phyloP scores from a whole-genome alignment of 2,113 vertebrate genomes.

The Megalops atlanticus region DNA sequence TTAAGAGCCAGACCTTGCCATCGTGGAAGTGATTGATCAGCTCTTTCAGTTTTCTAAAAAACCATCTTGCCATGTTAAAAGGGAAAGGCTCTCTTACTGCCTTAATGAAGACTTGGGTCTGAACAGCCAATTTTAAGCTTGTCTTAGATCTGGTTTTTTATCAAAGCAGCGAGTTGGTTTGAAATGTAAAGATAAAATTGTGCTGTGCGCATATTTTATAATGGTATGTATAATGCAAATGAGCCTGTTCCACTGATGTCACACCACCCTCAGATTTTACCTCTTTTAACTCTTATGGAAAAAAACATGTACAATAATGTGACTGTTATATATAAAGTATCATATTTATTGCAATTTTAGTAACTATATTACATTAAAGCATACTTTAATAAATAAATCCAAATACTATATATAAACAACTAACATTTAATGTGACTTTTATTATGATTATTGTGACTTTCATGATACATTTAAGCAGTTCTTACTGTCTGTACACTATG shows the following conservation, averaged over 20 bases:
- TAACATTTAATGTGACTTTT: too few relatives aligned
- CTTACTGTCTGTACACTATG: too few relatives aligned
- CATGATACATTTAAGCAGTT: too few relatives aligned
- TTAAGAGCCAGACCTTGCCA: constrained; percentile 56
- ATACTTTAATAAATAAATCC: too few relatives aligned
- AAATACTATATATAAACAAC: too few relatives aligned
- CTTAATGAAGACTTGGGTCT: constrained; percentile 39
- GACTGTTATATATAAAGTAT: too few relatives aligned
- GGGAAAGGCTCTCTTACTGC: constrained; percentile 35
- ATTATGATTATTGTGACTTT: too few relatives aligned
- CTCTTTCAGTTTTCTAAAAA: constrained; percentile 51
- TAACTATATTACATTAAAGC: too few relatives aligned
- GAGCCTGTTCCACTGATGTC: neutral
- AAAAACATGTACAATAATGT: too few relatives aligned
- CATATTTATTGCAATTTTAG: too few relatives aligned
- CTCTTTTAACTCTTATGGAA: neutral
- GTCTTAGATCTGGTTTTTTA: neutral
- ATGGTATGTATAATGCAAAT: neutral
- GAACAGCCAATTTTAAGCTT: constrained; percentile 8
- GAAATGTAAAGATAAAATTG: constrained; percentile 15
- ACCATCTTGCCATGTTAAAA: constrained; percentile 44
- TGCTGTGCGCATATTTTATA: neutral
- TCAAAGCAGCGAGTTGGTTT: neutral
- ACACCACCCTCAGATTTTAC: neutral
- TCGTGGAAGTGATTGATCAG: constrained; percentile 65